Evolutionary conservation across 2,113 vertebrate species (phyloP), one percentile per base, ranked within the genome.

Genomic region (Gymnogyps californianus): DNA sequence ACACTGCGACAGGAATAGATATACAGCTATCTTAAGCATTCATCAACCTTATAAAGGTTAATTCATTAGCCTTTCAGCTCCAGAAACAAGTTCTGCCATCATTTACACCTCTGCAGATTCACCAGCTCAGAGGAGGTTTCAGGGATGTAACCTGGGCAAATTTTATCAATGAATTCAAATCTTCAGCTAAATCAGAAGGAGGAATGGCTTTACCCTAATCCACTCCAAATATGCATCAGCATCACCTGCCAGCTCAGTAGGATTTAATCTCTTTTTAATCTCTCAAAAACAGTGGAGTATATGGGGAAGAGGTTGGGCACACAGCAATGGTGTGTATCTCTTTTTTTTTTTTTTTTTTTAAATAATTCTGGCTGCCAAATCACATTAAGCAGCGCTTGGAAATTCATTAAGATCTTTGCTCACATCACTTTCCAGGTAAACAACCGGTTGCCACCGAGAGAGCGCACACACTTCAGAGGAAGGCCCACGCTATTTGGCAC

Each of bases 151-250:
- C 51, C 49, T 76, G 70, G 75, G 66, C 54, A 82, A 87, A 72
- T 79, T 64, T 97, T 91, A 94, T 91, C 91, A 97, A 97, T 96
- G 87, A 89, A 62, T 83, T 91, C 61, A 69, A 81, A 95, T 92
- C 93, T 89, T 84, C 77, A 89, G 65, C 70, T 91, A 94, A 94
- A 91, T 94, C 87, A 87, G 61, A 32, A 82, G 44, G 55, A 92
- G 80, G 81, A 92, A 91, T 25, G 57, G 91, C 84, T 97, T 97
- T 94, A 91, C 44, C 46, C 57, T 94, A 96, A 92, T 95, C 83
- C 83, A 49, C 46, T 95, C 77, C 83, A 91, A 95, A 95, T 89
- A 81, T 36, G 75, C 90, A 87, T 71, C 90, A 96, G 76, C 91
- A 92, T 93, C 94, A 95, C 95, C 91, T 94, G 93, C 77, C 91